These are phyloP conservation scores for Ptilonorhynchus violaceus DNA, from an alignment of 2,113 vertebrate genomes.

Conservation along the genomic window DNA sequence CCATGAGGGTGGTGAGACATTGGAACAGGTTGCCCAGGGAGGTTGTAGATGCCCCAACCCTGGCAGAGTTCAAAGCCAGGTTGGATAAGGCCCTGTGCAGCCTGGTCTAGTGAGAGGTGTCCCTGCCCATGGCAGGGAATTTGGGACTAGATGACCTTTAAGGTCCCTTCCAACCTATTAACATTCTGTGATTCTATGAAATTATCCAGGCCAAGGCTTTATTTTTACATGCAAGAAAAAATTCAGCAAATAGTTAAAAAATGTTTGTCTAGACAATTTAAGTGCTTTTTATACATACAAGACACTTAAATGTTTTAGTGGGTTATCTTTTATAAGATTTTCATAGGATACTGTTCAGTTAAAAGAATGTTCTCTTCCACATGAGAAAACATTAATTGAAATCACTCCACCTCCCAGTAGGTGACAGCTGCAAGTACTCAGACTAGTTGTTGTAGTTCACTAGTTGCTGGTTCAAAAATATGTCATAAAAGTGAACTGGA, in stretches of 20 bases:
- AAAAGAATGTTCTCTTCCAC: neutral
- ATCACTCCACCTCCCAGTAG: neutral
- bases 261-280: neutral
- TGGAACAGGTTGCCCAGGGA: neutral
- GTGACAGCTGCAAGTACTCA: neutral
- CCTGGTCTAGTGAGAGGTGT: neutral
- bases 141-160: neutral
- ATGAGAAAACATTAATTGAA: neutral
- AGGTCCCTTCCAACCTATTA: neutral
- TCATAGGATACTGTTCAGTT: neutral
- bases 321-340: neutral
- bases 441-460: neutral
- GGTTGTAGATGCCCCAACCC: too few species aligned
- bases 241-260: neutral
- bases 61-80: neutral
- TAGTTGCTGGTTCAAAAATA: neutral
- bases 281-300: neutral
- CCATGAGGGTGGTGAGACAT: neutral
- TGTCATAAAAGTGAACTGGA: neutral
- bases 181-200: neutral
- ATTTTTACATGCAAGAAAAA: neutral
- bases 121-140: neutral
- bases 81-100: neutral
- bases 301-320: neutral
- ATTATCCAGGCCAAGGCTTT: neutral